Evolutionary conservation across 2,888 invertebrate species (phyloP), one percentile per base, ranked within the genome.

Genomic region (Disparrhopalites patrizii): DNA sequence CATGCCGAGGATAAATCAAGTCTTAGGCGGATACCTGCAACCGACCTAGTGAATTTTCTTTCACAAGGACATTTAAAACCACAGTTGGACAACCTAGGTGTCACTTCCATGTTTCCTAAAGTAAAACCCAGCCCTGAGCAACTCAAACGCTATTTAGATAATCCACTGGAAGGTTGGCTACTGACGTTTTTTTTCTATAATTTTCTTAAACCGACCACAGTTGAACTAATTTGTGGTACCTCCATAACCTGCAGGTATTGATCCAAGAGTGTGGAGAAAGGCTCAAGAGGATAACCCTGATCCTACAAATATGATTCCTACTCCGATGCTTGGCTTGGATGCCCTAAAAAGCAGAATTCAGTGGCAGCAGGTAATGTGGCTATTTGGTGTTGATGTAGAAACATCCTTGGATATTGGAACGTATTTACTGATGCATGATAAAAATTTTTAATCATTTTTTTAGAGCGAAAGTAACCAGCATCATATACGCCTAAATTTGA

Each of bases 251-350:
- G 65, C 79, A 86, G 91, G 94, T n/a, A 90, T 97, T 77, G 94
- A 96, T 79, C 87, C 88, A 55, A 83, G 93, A 68, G 83, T 97
- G 76, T 99, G 99, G 99, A 89, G 91, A 77, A 96, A 98, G 79
- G 97, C 97, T 0, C 93, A 94, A 77, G 82, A 88, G 30, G 96
- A 97, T 77, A 99, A 99, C 82, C 99, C 98, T 0, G 91, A 97
- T 79, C 86, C 92, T 0, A 86, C 85, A 36, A 87, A 87, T 76
- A 90, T 93, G 76, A 88, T 99, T 77, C 98, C 98, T 0, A 91
- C 94, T 13, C 93, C 96, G 0, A 89, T 98, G 79, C 86, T 95
- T 71, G 98, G 98, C 0, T 96, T 97, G 78, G 80, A 80, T 36
- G 83, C 84, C 70, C 78, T 86, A 3, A 80, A 82, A 78, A 87